These are phyloP conservation scores for Lutraria lutraria DNA, from an alignment of 2,888 invertebrate species.

Conservation along the genomic window DNA sequence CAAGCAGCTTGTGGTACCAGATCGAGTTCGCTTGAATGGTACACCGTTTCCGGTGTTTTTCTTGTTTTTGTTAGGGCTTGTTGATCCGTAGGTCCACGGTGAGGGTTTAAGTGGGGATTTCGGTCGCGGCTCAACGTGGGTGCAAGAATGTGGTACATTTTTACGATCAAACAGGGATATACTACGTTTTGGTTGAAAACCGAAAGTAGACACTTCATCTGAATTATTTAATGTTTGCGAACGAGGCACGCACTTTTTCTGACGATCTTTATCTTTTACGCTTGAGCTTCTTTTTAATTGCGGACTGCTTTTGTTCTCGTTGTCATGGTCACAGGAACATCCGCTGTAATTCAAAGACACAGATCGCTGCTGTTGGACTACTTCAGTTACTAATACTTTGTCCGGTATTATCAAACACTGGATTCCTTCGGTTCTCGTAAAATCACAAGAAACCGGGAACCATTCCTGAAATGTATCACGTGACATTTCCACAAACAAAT, in stretches of 20 bases:
- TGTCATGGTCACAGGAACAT: constrained; percentile 24
- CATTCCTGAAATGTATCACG: constrained; percentile 34
- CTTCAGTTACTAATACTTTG: constrained; percentile 32
- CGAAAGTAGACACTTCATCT: background rate
- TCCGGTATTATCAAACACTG: constrained; percentile 42
- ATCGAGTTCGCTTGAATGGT: background rate
- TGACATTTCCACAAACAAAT: constrained; percentile 30
- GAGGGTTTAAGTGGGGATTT: constrained; percentile 29
- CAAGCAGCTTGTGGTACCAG: background rate
- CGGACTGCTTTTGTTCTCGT: background rate
- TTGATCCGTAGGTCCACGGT: constrained; percentile 35
- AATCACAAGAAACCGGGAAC: background rate
- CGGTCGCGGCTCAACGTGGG: background rate
- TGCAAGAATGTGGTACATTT: constrained; percentile 56
- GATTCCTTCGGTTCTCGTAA: constrained; percentile 23
- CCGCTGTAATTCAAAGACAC: constrained; percentile 1
- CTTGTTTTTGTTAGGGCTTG: background rate
- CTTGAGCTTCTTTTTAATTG: constrained; percentile 25
- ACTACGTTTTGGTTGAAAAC: constrained; percentile 50
- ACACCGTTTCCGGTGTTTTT: background rate
- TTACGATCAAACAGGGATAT: constrained; percentile 56
- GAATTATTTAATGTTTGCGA: constrained; percentile 8
- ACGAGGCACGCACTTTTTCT: background rate
- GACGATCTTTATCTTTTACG: constrained; percentile 3
- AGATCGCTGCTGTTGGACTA: constrained; percentile 31